Evolutionary conservation across 2,797 vertebrate genomes (phyloP).

Genomic region (Manis pentadactyla): DNA sequence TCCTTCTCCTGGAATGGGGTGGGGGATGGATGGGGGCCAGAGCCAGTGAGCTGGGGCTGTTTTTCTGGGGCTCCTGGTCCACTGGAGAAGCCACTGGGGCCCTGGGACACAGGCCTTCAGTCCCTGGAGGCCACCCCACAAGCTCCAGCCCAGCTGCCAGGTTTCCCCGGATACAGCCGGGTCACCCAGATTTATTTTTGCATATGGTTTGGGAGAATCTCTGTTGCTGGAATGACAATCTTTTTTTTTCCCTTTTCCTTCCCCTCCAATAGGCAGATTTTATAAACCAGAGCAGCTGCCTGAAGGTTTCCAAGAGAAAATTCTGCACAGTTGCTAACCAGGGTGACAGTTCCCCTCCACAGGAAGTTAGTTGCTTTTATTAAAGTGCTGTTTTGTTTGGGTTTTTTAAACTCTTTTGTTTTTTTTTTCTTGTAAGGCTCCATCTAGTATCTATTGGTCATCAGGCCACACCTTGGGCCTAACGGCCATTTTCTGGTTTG

Average conservation of each 20-base stretch:
- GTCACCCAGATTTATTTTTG: constrained; percentile 76
- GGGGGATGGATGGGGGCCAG: no score
- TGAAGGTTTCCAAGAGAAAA: constrained; percentile 73
- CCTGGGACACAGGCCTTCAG: background rate
- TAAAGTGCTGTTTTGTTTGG: background rate
- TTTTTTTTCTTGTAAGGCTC: constrained; percentile 18
- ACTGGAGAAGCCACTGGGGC: background rate
- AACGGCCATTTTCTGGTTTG: background rate
- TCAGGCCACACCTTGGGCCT: constrained; percentile 28
- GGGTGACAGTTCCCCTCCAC: constrained; percentile 65
- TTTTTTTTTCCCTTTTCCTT: constrained; percentile 41
- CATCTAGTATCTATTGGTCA: constrained; percentile 62
- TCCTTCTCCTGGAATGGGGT: background rate
- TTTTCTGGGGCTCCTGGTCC: background rate
- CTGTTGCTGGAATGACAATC: constrained; percentile 71
- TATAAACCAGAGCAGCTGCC: constrained; percentile 71
- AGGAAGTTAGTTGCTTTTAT: constrained; percentile 69
- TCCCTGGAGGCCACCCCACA: background rate
- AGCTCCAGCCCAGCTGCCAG: constrained; percentile 65
- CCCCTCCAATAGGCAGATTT: constrained; percentile 78
- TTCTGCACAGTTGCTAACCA: constrained; percentile 38
- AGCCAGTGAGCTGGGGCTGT: background rate
- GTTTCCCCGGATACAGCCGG: constrained; percentile 71
- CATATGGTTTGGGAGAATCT: constrained; percentile 79
- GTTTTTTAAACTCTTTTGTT: constrained; percentile 4